phyloP scores from a whole-genome alignment of 2,113 vertebrate genomes.

The Odontophorus gujanensis region DNA sequence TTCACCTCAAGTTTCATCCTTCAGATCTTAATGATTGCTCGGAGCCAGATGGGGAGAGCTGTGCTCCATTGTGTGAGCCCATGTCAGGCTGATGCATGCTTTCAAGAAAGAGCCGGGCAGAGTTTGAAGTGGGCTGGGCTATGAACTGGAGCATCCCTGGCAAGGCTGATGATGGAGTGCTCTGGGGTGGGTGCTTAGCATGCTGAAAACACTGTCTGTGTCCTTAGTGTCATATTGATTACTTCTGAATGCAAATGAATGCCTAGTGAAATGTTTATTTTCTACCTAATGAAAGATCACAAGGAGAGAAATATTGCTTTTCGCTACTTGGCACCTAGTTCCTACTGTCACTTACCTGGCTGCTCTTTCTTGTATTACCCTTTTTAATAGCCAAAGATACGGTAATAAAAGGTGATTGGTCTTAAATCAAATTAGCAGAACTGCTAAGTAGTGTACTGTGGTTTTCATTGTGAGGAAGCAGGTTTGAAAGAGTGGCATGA shows the following conservation, averaged over 20 bases:
- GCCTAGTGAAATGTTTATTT: conserved; percentile 20
- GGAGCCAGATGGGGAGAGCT: neutral
- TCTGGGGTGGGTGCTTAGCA: neutral
- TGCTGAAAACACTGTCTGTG: neutral
- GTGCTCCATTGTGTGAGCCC: neutral
- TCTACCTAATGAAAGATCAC: conserved; percentile 9
- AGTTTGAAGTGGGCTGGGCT: neutral
- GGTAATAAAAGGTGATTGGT: conserved; percentile 15
- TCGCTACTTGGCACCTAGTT: neutral
- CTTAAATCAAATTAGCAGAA: conserved; percentile 47
- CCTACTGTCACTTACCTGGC: conserved; percentile 25
- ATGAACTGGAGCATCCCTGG: neutral
- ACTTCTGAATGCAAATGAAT: neutral
- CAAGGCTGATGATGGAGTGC: neutral
- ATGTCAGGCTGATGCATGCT: neutral
- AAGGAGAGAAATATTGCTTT: conserved; percentile 6
- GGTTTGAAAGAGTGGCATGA: conserved; percentile 11
- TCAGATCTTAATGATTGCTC: neutral
- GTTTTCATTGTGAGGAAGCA: conserved; percentile 1
- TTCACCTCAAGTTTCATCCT: neutral
- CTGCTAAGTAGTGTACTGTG: neutral
- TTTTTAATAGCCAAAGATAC: conserved; percentile 17
- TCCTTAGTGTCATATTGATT: neutral
- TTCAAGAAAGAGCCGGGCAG: neutral
- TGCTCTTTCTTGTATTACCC: neutral